Percentiles rank a stretch among this genome's conserved stretches.
Conservation (phyloP, 2,797 vertebrate species). For the Rhinella marina region DNA sequence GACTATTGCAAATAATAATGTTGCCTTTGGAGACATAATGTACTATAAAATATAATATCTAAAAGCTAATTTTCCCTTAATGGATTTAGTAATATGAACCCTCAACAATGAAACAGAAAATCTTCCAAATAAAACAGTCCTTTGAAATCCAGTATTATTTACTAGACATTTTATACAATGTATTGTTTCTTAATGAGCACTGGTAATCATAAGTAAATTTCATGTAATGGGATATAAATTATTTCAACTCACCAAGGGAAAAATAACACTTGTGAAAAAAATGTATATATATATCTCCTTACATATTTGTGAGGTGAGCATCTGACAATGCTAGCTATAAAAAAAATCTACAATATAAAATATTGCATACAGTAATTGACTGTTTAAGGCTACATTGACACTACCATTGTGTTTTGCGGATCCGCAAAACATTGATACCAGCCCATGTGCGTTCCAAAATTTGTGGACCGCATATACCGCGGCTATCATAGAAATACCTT, state of each 20-base stretch:
- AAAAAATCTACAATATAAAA: no score
- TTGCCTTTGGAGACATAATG: conserved; percentile 57
- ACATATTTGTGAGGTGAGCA: not conserved
- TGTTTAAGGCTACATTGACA: no score
- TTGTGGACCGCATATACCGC: no score
- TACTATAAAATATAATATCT: conserved; percentile 62
- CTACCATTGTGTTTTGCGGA: no score
- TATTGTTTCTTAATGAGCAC: conserved; percentile 48
- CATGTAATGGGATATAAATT: conserved; percentile 3
- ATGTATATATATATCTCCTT: not conserved
- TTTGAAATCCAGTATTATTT: conserved; percentile 48
- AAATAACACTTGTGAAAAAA: conserved; percentile 5
- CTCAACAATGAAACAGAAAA: conserved; percentile 53
- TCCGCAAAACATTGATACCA: no score
- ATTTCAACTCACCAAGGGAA: conserved; percentile 22
- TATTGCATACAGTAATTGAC: no score
- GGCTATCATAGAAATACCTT: no score
- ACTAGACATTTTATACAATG: conserved; percentile 25
- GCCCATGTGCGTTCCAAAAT: no score
- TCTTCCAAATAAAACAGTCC: conserved; percentile 43
- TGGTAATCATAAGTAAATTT: conserved; percentile 34
- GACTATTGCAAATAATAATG: conserved; percentile 57
- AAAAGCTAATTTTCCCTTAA: conserved; percentile 62
- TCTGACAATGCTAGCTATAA: no score
- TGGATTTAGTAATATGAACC: conserved; percentile 62